Base-by-base conservation (phyloP, 2,113 vertebrate species). In the Menidia beryllina region DNA sequence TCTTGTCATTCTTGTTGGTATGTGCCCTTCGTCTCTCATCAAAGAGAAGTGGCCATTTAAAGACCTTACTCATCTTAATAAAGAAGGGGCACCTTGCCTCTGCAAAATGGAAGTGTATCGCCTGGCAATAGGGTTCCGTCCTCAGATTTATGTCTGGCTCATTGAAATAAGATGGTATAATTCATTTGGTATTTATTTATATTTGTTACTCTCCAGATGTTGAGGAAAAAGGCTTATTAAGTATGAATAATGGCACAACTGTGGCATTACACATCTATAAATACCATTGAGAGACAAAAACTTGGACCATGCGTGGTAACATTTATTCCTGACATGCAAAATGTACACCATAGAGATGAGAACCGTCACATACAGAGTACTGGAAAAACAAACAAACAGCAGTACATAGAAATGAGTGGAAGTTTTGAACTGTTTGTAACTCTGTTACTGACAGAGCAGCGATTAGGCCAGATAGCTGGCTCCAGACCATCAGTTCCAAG, bases 251-350 rank as follows among this genome's bases (percentile, higher is more conserved):
- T 13, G 11, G 15, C 52, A 26, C 47, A 60, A 25, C 27, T 23
- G 34, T 39, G 34, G n/a, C n/a, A n/a, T n/a, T n/a, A n/a, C n/a
- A n/a, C n/a, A n/a, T n/a, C n/a, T n/a, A n/a, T n/a, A n/a, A n/a
- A n/a, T 36, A n/a, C 20, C 25, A 64, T 61, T 39, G 63, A 50
- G 70, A 77, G 50, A 49, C 79, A 55, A 69, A n/a, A 61, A 67
- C 80, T 69, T 89, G 64, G 90, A 92, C 91, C 93, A 92, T 92
- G 93, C 93, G 91, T 89, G 89, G 90, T 95, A 95, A 93, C 90
- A 83, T 97, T 97, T 98, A 97, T 97, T 97, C 90, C 93, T 93
- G 92, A 94, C 97, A 96, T 97, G 96, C 96, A 91, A 82, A 92
- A 94, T 92, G 91, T 93, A 94, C 94, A 95, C 86, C 79, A 86